phyloP scores from a whole-genome alignment of 2,113 vertebrate genomes.

The Calidris pygmaea region DNA sequence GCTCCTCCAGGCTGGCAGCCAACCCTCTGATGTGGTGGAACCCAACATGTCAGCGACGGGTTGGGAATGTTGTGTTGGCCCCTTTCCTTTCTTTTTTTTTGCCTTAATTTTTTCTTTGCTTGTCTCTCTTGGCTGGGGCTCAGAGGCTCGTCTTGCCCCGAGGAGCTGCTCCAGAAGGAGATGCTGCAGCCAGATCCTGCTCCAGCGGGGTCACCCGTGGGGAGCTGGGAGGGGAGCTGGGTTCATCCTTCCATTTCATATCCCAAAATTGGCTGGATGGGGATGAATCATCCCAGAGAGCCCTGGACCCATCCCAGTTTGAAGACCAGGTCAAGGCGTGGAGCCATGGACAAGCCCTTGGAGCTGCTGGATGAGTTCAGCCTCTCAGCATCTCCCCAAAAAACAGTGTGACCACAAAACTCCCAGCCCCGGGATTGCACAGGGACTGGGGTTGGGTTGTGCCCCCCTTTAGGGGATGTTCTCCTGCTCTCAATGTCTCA shows the following conservation, averaged over 20 bases:
- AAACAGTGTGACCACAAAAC: fast-evolving
- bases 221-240: not conserved
- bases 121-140: not conserved
- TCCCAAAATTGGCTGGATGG: not conserved
- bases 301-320: not conserved
- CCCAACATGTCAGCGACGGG: not conserved
- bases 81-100: not conserved
- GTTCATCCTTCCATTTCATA: not conserved
- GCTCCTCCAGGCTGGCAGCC: not conserved
- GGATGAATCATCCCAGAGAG: not conserved
- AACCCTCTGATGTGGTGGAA: not conserved
- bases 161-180: not conserved
- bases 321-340: not conserved
- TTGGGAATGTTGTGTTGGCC: not conserved
- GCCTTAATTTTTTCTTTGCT: not conserved
- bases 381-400: not conserved
- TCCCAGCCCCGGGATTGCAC: fast-evolving
- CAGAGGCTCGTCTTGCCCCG: fast-evolving
- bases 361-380: not conserved
- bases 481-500: not conserved
- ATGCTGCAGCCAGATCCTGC: not conserved
- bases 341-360: not conserved
- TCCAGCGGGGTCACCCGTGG: not conserved
- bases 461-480: not conserved
- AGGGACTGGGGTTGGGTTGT: no score